Evolutionary conservation across 2,888 invertebrate species (phyloP).

Genomic region (Pteria penguin): DNA sequence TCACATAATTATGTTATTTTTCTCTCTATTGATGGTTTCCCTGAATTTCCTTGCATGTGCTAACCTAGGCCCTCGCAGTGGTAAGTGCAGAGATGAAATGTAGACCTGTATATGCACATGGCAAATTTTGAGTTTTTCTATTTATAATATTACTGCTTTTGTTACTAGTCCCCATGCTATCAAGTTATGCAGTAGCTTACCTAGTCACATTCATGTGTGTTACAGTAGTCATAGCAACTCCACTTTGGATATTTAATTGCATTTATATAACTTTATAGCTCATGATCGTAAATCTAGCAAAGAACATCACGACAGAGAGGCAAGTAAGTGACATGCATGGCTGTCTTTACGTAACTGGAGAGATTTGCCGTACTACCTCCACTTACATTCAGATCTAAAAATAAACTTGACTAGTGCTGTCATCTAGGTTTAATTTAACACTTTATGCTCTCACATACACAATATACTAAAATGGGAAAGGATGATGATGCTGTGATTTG

Average conservation of each 20-base stretch:
- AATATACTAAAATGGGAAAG: too few species aligned
- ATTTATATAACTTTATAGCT: constrained; percentile 31
- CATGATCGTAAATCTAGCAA: constrained; percentile 17
- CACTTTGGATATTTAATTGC: not conserved
- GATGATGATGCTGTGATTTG: too few species aligned
- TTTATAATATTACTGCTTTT: not conserved
- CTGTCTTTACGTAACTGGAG: not conserved
- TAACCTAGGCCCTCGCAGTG: constrained; percentile 61
- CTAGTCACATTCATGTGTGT: not conserved
- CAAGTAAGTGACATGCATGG: constrained; percentile 39
- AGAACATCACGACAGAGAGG: constrained; percentile 40
- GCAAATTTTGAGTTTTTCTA: constrained; percentile 14
- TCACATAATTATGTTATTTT: constrained; percentile 14
- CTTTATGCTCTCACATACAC: too few species aligned
- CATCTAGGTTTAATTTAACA: not conserved
- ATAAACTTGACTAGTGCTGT: not conserved
- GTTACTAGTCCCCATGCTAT: constrained; percentile 9
- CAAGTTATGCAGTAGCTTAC: not conserved
- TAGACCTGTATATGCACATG: not conserved
- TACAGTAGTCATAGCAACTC: not conserved
- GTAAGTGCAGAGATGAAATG: constrained; percentile 51
- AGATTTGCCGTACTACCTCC: not conserved
- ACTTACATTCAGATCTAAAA: too few species aligned
- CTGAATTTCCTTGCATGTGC: constrained; percentile 45
- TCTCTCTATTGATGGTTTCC: constrained; percentile 42